Evolutionary conservation across 2,797 vertebrate genomes (phyloP), one percentile per base, ranked within the genome.

Genomic region (Denticeps clupeoides): DNA sequence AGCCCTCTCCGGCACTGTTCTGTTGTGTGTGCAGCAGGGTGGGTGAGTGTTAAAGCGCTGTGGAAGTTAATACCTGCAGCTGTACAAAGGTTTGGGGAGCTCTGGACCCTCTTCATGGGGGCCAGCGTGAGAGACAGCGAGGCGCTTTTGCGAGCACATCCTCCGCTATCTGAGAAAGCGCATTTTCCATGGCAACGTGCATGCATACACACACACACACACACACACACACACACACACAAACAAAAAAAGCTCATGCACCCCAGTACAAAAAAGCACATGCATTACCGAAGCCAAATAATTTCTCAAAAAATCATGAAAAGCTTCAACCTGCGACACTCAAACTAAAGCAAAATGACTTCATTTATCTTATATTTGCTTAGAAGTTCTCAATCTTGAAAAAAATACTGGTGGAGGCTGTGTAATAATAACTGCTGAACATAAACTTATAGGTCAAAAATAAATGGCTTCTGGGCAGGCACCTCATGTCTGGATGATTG

Each of bases 41-140:
- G 23, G 51, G 41, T 18, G 25, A 47, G 40, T 18, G 21, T 29
- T 37, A 62, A 55, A 46, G 52, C 56, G 72, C n/a, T 63, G 68
- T 74, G n/a, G 3, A 29, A 63, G 21, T 48, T 65, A 80, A 80
- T 88, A 89, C 87, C 87, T 89, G 83, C 80, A 73, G 87, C 79
- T 87, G 89, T 67, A 63, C 67, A 85, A 33, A 97, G 89, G 82
- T 93, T 94, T 78, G 93, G 93, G 76, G 89, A 90, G 81, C 92
- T 97, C 75, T 97, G 91, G 78, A 94, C 91, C 77, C 91, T 92
- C 92, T 96, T 95, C 89, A 93, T 87, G 70, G 92, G 87, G 75
- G 88, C 89, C 83, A 96, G 83, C 63, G 79, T 86, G 66, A 97
- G 82, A 75, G 88, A 93, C 87, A 96, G 84, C 69, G 89, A 87